A percentile compares a stretch with the other conserved stretches of the same genome.
Conservation (phyloP, 2,113 vertebrate genomes). For the Strix uralensis region DNA sequence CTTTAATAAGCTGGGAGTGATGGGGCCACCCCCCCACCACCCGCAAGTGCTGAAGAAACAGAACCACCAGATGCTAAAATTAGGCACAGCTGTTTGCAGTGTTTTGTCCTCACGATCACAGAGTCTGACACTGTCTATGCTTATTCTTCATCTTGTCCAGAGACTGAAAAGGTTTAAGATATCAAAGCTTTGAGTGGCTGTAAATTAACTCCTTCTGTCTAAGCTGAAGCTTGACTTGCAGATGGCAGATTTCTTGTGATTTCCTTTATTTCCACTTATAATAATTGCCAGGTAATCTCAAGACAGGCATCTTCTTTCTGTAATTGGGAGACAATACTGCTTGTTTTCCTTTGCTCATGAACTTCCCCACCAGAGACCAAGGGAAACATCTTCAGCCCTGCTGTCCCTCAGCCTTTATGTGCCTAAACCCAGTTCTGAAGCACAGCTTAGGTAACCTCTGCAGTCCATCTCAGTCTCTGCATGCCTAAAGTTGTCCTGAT, state of each 20-base stretch:
- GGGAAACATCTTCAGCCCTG: neutral
- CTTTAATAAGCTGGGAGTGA: slow-evolving; percentile 33
- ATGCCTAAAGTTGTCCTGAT: neutral
- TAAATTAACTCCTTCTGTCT: slow-evolving; percentile 37
- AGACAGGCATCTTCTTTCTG: neutral
- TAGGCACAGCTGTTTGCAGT: slow-evolving; percentile 34
- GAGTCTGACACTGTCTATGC: slow-evolving; percentile 45
- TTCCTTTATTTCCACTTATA: neutral
- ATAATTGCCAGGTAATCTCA: neutral
- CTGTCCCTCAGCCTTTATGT: neutral
- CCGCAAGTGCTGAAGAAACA: neutral
- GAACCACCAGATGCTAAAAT: slow-evolving; percentile 51
- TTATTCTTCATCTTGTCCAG: slow-evolving; percentile 43
- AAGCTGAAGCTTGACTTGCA: neutral
- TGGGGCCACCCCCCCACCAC: neutral
- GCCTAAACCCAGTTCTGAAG: neutral
- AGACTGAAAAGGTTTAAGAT: slow-evolving; percentile 42
- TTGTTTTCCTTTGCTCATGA: neutral
- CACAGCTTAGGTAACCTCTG: neutral
- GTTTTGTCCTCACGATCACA: slow-evolving; percentile 27
- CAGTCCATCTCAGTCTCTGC: neutral
- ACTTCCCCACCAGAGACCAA: neutral
- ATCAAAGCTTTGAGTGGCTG: slow-evolving; percentile 25
- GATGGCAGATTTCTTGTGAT: neutral
- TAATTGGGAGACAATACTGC: neutral